Evolutionary conservation across 2,888 invertebrate genomes (phyloP), one percentile per base, ranked within the genome.

Genomic region (Amiota mariae): DNA sequence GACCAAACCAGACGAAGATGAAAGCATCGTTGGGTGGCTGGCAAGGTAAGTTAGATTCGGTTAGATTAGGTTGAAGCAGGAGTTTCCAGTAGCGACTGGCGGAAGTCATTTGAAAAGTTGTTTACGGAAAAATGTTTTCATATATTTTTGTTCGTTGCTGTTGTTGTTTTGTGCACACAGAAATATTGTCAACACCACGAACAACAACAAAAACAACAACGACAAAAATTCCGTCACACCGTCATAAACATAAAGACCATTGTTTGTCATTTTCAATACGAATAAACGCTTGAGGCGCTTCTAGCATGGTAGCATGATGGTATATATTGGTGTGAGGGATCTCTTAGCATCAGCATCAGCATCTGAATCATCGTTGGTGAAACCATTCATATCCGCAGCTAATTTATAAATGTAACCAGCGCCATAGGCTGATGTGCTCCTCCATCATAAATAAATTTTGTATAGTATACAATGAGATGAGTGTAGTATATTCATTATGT

Each of bases 81-180:
- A 12, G 72, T 36, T 67, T 66, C 47, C 66, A 36, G 36, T 6
- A 36, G 72, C 24, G 56, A 15, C 4, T 15, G 18, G 24, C 72
- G 72, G 72, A 72, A 72, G 59, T 72, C 72, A 72, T 72, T 72
- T 70, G 66, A 64, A 74, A 78, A 76, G 67, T 85, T 85, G 79
- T 85, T 85, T 82, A 79, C 79, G 76, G 47, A 67, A 46, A 73
- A 72, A 59, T 72, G 66, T 67, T 67, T 66, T 72, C 57, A 67
- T 72, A 36, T 36, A 6, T 36, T 36, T 36, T 36, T 36, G 36
- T 24, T 24, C 24, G 3, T 24, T 24, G 24, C 3, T 36, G 36
- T 36, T 36, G 36, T 36, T 36, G 36, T 36, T 36, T 36, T 36
- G 36, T 36, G 36, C 36, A 15, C 48, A 11, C 18, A 20, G 66